Base-by-base conservation (phyloP, 2,113 vertebrate genomes). In the Vidua chalybeata region DNA sequence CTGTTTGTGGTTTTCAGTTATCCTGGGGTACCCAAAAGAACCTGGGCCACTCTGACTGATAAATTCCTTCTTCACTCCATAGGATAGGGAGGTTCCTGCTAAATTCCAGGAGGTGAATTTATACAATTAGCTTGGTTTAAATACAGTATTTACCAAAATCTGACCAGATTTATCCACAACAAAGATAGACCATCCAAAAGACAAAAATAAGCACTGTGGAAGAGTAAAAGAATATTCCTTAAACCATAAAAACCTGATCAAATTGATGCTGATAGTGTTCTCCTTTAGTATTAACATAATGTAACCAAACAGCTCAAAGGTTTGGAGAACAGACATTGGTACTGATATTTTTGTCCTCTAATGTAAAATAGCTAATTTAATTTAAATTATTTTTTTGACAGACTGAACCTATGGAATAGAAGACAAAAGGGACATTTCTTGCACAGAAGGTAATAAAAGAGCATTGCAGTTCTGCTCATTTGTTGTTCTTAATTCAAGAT, bases 321-420 rank as follows among this genome's bases (percentile, higher is more conserved):
- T 20, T 91, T 81, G 58, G 56, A 69, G 73, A 41, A 4, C 37
- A 66, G 67, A 39, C 31, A 10, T 14, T 43, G 37, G 28, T 81
- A 21, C 37, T 93, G 62, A 41, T 71, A 11, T 31, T 30, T 81
- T 51, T 73, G 31, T 19, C 15, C 33, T 80, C 62, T 77, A 51
- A 56, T 62, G 5, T 76, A 46, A 88, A 84, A 71, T n/a, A 64
- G 10, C 74, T 95, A 54, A 96, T 78, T 83, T 68, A 4, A 51
- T 77, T 89, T 31, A 49, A 35, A 46, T 89, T 94, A 11, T 74
- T 97, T 95, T 58, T 83, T 96, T 91, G 27, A 58, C 97, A 98
- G 98, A 97, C 97, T 13, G 97, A 98, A 74, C 97, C 97, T 48
- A 90, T 97, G 97, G 97, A 98, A 51, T 98, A 98, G 96, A 97